Percentiles rank a stretch among this genome's conserved stretches.
phyloP scores from a whole-genome alignment of 2,888 invertebrate genomes.

The Aleiodes leptofemur region DNA sequence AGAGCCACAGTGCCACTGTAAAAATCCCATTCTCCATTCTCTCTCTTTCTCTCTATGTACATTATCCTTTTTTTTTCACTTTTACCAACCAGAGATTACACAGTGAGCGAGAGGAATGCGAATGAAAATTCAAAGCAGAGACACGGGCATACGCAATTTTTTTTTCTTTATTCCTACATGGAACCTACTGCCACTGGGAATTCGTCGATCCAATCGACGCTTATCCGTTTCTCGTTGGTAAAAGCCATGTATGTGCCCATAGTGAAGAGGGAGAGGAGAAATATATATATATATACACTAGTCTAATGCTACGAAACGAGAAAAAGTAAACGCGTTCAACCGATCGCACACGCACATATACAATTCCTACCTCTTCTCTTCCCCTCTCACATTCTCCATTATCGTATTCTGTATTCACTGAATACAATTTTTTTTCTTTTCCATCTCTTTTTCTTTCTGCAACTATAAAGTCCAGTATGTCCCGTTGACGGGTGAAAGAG shows the following conservation, averaged over 20 bases:
- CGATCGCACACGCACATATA: conserved; percentile 45
- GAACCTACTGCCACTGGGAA: conserved; percentile 56
- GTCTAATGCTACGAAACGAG: conserved; percentile 51
- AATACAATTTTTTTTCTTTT: conserved; percentile 37
- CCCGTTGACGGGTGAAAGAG: conserved; percentile 41
- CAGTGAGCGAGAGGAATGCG: conserved; percentile 23
- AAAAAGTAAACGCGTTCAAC: conserved; percentile 50
- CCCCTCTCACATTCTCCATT: conserved; percentile 38
- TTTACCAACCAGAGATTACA: conserved; percentile 16
- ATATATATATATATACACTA: neutral
- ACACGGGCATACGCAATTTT: conserved; percentile 11
- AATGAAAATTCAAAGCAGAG: conserved; percentile 24
- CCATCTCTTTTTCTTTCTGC: conserved; percentile 35
- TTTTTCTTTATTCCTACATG: neutral
- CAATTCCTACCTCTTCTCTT: conserved; percentile 40
- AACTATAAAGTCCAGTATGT: conserved; percentile 48
- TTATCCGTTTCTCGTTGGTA: conserved; percentile 52
- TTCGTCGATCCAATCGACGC: conserved; percentile 58
- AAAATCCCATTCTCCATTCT: conserved; percentile 22
- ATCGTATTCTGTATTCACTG: conserved; percentile 17
- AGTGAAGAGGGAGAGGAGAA: neutral
- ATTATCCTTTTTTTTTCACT: conserved; percentile 11
- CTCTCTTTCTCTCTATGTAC: conserved; percentile 4
- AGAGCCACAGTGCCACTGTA: conserved; percentile 7
- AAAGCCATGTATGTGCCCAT: conserved; percentile 56